These are phyloP conservation scores for pig (Sus scrofa) DNA, from an alignment of 2,113 vertebrate species.

Conservation along the genomic window T2T-Sscrofa CM000817.6:161309001-161309500, in stretches of 20 bases:
- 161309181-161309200: slow-evolving; percentile 39
- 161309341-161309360: not conserved
- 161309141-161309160: slow-evolving; percentile 16
- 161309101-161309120: not conserved
- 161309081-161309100: slow-evolving; percentile 18
- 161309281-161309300: not conserved
- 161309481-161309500: not conserved
- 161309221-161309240: slow-evolving; percentile 24
- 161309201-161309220: not conserved
- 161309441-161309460: not conserved
- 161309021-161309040: not conserved
- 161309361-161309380: not conserved
- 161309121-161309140: not conserved
- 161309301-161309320: not conserved
- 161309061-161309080: not conserved
- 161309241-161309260: not conserved
- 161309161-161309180: slow-evolving; percentile 3
- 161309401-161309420: not conserved
- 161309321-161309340: not conserved
- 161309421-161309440: not conserved
- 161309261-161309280: slow-evolving; percentile 8
- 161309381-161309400: not conserved
- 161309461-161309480: not conserved
- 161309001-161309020: not conserved
- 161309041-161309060: not conserved